Base-by-base conservation (phyloP, 2,888 invertebrate species). In the Drosophila picticornis region DNA sequence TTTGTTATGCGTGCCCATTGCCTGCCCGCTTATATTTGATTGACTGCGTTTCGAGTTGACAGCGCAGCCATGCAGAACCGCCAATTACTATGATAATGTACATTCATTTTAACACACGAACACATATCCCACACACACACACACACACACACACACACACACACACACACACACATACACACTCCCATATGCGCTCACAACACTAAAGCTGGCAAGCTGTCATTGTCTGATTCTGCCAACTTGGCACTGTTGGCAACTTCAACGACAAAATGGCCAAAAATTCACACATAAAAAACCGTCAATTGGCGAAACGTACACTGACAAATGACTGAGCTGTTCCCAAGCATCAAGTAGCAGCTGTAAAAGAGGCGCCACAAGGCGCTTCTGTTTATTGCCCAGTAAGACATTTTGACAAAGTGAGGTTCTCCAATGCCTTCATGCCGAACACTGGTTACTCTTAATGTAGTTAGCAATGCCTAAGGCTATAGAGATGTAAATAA, bases 241-340 rank as follows among this genome's bases (percentile, higher is more conserved):
- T 75, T 84, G 75, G 68, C 90, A 84, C 59, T 25, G 46, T 25
- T 46, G 16, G 46, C 25, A 25, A 46, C 46, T 16, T 1, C 25
- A 62, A 56, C 46, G 36, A 72, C 56, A 50, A 81, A 67, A 72
- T 62, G 34, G 40, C 66, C 50, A 55, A 61, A 56, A 62, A 71
- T 51, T 19, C 34, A 29, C 55, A 52, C 50, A 66, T 48, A 60
- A 62, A 57, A 65, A 60, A 51, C 46, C 71, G 29, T 78, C 84
- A 88, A 90, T 86, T 88, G 90, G 67, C 77, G 65, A 80, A 83
- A 81, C 86, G 74, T 88, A 88, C 75, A 71, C 70, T 83, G 89
- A 90, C 85, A 85, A 90, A 85, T 86, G 88, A 75, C 84, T 55
- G 72, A 84, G 64, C 62, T 56, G 55, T 46, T 40, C 11, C 59